Conservation (phyloP, 2,797 vertebrate species). For the Loris lydekkerianus region DNA sequence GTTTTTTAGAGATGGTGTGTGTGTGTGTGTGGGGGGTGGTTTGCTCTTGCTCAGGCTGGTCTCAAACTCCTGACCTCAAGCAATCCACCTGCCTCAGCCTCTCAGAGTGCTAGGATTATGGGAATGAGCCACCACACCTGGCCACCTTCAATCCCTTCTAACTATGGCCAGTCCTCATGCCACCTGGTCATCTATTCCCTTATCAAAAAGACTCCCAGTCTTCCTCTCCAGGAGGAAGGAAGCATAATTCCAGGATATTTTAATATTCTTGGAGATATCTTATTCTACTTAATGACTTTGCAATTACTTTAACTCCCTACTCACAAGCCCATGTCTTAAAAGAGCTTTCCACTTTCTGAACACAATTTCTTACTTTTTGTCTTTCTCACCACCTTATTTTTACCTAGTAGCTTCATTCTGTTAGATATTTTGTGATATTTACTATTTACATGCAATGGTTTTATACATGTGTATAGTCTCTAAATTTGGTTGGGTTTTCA, state of each 20-base stretch:
- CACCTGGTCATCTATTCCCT: background rate
- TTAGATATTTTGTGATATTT: constrained; percentile 1
- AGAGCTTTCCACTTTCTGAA: background rate
- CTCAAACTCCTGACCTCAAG: no score
- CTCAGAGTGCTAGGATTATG: no score
- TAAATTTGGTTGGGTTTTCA: background rate
- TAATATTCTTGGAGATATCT: background rate
- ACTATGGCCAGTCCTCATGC: background rate
- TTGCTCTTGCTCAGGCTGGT: no score
- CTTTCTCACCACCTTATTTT: constrained; percentile 84
- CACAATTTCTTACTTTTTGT: background rate
- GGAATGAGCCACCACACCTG: no score
- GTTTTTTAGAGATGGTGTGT: no score
- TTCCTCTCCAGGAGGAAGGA: background rate
- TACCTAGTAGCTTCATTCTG: background rate
- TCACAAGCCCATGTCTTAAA: background rate
- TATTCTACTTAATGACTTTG: background rate
- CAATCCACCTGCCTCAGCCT: no score
- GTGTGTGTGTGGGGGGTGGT: no score
- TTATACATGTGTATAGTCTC: background rate
- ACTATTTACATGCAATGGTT: background rate
- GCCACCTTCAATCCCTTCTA: background rate
- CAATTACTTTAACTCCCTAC: background rate
- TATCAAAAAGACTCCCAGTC: background rate
- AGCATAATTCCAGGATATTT: background rate